These are phyloP conservation scores for Cephus spinipes DNA, from an alignment of 2,888 invertebrate species.

Conservation along the genomic window DNA sequence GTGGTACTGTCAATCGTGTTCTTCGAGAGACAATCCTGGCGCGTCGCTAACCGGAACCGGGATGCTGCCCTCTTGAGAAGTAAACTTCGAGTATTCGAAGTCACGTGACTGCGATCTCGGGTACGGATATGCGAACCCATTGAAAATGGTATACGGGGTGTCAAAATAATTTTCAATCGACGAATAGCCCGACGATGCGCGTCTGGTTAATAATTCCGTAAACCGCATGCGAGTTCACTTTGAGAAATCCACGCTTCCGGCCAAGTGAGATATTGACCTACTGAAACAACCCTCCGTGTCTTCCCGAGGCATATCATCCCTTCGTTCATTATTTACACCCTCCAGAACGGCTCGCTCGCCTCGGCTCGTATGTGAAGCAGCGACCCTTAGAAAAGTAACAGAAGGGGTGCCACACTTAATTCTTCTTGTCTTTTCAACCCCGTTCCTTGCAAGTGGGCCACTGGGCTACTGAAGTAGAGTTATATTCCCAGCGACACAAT, in stretches of 20 bases:
- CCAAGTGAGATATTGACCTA: conserved; percentile 53
- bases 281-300: conserved; percentile 45
- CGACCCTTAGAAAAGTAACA: conserved; percentile 35
- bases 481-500: conserved; percentile 10
- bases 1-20: conserved; percentile 20
- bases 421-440: conserved; percentile 46
- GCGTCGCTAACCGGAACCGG: not conserved
- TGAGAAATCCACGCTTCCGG: not conserved
- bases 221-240: not conserved
- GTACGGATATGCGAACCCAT: not conserved
- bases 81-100: not conserved
- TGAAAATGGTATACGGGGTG: not conserved
- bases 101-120: not conserved
- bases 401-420: conserved; percentile 37
- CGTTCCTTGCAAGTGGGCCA: conserved; percentile 52
- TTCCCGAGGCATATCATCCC: conserved; percentile 43
- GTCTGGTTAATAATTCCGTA: not conserved
- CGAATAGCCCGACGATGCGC: not conserved
- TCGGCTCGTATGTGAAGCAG: conserved; percentile 39
- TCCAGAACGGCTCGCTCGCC: conserved; percentile 30
- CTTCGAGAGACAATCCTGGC: not conserved
- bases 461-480: conserved; percentile 45
- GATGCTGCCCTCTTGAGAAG: not conserved
- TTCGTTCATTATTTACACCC: conserved; percentile 62
- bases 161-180: not conserved